Evolutionary conservation across 2,797 vertebrate genomes (phyloP).

Genomic region (Eremophila alpestris): DNA sequence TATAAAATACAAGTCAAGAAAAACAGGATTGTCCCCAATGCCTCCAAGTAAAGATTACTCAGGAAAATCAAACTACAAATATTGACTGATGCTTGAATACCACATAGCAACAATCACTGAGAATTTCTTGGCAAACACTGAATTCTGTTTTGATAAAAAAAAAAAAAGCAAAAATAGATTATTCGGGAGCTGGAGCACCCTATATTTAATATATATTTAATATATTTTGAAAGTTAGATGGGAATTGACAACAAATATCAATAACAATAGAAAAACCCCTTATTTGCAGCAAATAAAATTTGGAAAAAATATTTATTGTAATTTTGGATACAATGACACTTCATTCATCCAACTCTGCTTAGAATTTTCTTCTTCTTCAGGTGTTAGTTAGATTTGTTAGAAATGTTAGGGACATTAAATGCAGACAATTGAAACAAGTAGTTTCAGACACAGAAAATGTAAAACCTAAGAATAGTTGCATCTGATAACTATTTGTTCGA

Average conservation of each 20-base stretch:
- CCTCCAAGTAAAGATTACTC: not conserved
- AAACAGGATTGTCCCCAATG: not conserved
- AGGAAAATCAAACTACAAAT: not conserved
- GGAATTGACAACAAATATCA: not conserved
- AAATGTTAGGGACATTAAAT: not conserved
- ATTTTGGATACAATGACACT: not conserved
- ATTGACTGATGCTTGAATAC: not conserved
- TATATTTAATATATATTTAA: not conserved
- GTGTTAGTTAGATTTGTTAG: not conserved
- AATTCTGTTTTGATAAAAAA: not conserved
- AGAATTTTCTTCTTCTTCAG: not conserved
- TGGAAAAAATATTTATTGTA: not conserved
- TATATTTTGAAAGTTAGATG: not conserved
- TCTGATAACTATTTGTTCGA: not conserved
- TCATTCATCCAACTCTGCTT: not conserved
- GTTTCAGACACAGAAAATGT: not conserved
- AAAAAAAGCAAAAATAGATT: not conserved
- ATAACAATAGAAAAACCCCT: rapidly evolving
- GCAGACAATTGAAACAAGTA: not conserved
- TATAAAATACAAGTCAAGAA: not conserved
- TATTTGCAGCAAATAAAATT: not conserved
- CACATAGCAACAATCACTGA: not conserved
- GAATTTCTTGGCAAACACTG: not conserved
- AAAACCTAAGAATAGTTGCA: not conserved
- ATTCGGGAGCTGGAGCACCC: not conserved